Evolutionary conservation across 2,797 vertebrate species (phyloP), one percentile per base, ranked within the genome.

Genomic region (Odontamblyopus lacepedii): DNA sequence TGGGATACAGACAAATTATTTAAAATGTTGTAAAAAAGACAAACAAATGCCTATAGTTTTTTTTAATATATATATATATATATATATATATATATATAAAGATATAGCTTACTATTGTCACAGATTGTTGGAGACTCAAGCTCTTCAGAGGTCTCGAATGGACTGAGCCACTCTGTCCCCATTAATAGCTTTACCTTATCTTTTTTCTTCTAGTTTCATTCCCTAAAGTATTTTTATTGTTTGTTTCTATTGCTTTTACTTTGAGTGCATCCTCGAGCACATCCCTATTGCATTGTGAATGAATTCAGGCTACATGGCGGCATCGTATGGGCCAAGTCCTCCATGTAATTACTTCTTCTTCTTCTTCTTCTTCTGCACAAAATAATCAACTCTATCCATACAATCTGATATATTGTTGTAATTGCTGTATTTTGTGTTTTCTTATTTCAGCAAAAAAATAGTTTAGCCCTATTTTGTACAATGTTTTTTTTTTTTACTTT

Each of bases 101-200:
- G 30, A 63, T 18, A 38, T 38, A 23, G 18, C 6, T n/a, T n/a
- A 29, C 59, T 38, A 38, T 41, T 63, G 30, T 41, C 18, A 41
- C 35, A n/a, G 2, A 41, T 4, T 63, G 35, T 12, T 63, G 62
- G 3, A 41, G 62, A 23, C 35, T n/a, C 2, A 41, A 41, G 35
- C 62, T 63, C 62, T 63, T 41, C 3, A 23, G 38, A n/a, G 38
- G 32, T 63, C 62, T 63, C 62, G 2, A 11, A 26, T 41, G 62
- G 32, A 44, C 32, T 26, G 8, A 44, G n/a, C 35, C 62, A 63
- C 62, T 63, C 41, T 44, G 26, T 63, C 62, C 60, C 38, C 38
- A 41, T 63, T 63, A 63, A 63, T 62, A 18, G 60, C 18, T 63
- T 63, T 63, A 63, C 38, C 61, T 35, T n/a, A 19, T 62, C 30